Percentiles rank a stretch among this genome's conserved stretches.
These are phyloP conservation scores for Dryadula phaetusa DNA, from an alignment of 2,888 invertebrate genomes.

Conservation along the genomic window DNA sequence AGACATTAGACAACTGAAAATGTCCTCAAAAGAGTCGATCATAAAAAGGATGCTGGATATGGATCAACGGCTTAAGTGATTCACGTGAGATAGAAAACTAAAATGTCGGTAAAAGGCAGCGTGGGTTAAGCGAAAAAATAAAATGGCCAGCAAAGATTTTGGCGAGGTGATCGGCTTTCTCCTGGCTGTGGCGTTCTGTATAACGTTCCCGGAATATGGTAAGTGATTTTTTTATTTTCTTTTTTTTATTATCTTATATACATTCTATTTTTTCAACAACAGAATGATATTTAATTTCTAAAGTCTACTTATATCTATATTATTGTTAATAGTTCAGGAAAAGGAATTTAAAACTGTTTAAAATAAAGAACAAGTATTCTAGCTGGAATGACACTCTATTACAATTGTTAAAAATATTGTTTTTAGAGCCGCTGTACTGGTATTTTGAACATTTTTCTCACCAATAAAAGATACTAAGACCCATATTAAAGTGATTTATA, in stretches of 20 bases:
- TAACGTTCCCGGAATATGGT: slow-evolving; percentile 80
- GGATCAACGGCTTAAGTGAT: slow-evolving; percentile 63
- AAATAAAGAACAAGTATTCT: too few relatives aligned
- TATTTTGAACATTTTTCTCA: not conserved
- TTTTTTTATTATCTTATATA: too few relatives aligned
- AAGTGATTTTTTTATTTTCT: slow-evolving; percentile 50
- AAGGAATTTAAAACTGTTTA: too few relatives aligned
- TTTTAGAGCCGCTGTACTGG: too few relatives aligned
- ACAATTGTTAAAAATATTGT: too few relatives aligned
- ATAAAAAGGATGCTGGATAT: slow-evolving; percentile 63
- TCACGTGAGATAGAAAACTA: slow-evolving; percentile 65
- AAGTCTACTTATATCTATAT: too few relatives aligned
- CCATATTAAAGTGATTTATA: slow-evolving; percentile 10
- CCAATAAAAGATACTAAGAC: not conserved
- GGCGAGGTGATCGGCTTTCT: slow-evolving; percentile 77
- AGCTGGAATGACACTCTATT: too few relatives aligned
- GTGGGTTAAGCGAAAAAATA: slow-evolving; percentile 74
- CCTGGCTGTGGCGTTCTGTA: slow-evolving; percentile 76
- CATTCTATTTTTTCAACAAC: too few relatives aligned
- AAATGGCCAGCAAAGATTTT: slow-evolving; percentile 77
- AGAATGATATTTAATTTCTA: not conserved
- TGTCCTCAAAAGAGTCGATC: slow-evolving; percentile 60
- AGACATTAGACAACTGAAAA: slow-evolving; percentile 46
- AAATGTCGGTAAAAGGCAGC: slow-evolving; percentile 77
- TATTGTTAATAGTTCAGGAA: too few relatives aligned